These are phyloP conservation scores for Rhamnusium bicolor DNA, from an alignment of 2,888 invertebrate genomes.

Conservation along the genomic window DNA sequence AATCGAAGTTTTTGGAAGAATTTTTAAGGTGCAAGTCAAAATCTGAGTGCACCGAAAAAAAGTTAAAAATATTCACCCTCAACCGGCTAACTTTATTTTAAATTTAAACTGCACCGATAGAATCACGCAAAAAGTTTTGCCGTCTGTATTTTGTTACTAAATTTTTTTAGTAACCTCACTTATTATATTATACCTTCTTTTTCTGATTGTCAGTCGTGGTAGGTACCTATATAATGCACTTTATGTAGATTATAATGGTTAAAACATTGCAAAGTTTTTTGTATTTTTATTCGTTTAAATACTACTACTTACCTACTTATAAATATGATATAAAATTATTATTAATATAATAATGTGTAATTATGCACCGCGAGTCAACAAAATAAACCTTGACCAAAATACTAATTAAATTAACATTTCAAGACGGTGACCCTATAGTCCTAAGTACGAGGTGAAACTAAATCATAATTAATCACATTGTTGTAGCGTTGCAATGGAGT, in stretches of 20 bases:
- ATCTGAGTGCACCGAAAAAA: too few species aligned
- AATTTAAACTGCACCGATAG: too few species aligned
- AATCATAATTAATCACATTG: conserved; percentile 16
- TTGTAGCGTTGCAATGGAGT: not conserved
- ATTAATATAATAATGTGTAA: conserved; percentile 31
- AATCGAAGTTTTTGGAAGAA: too few species aligned
- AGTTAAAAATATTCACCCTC: too few species aligned
- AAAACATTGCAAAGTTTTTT: not conserved
- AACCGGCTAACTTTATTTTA: too few species aligned
- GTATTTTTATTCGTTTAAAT: not conserved
- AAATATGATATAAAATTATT: not conserved
- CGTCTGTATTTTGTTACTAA: too few species aligned
- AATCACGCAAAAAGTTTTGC: too few species aligned
- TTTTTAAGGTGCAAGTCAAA: too few species aligned
- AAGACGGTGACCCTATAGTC: conserved; percentile 19
- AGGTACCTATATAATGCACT: too few species aligned
- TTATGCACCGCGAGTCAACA: conserved; percentile 31
- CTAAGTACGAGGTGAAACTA: conserved; percentile 33
- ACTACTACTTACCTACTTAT: not conserved
- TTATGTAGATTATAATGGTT: not conserved
- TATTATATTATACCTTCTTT: too few species aligned
- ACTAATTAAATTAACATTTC: conserved; percentile 28
- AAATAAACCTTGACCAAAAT: conserved; percentile 47
- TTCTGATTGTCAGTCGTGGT: too few species aligned
- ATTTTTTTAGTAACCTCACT: too few species aligned